Evolutionary conservation across 64 coral and sea anemone genomes (phyloP).

Genomic region (Acropora yongei): DNA sequence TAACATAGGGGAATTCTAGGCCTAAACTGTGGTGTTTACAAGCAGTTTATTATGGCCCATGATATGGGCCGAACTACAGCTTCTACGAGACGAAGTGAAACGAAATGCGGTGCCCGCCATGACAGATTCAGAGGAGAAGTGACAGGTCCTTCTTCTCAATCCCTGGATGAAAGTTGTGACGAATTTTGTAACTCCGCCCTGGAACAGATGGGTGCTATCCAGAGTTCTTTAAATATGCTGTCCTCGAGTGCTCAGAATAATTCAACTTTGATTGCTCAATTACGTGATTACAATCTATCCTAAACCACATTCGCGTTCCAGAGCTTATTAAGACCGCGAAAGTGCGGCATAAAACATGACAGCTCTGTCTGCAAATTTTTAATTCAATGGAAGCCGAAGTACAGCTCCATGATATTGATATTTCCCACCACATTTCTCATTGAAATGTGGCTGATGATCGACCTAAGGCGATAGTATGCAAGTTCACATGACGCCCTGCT

Average conservation of each 20-base stretch:
- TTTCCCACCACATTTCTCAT: not conserved
- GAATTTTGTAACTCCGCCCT: not conserved
- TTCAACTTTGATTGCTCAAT: not conserved
- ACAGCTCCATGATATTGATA: slow-evolving; percentile 24
- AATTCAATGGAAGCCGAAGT: not conserved
- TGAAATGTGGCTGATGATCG: not conserved
- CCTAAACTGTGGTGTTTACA: too few relatives aligned
- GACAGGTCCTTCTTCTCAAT: not conserved
- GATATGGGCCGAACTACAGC: too few relatives aligned
- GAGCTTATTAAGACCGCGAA: not conserved
- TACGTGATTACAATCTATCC: not conserved
- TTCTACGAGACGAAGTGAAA: too few relatives aligned
- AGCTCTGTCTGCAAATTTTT: not conserved
- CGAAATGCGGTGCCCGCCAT: not conserved
- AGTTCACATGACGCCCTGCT: slow-evolving; percentile 50
- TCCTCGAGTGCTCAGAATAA: not conserved
- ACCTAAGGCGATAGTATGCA: slow-evolving; percentile 59
- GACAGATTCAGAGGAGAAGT: not conserved
- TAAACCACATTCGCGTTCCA: not conserved
- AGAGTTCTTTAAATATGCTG: not conserved
- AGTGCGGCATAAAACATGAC: not conserved
- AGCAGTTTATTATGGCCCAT: too few relatives aligned
- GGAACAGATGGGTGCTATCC: not conserved
- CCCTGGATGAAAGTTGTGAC: not conserved
- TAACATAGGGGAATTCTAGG: too few relatives aligned